Percentiles rank a stretch among this genome's conserved stretches.
phyloP scores from a whole-genome alignment of 2,113 vertebrate genomes.

The Furnarius figulus region DNA sequence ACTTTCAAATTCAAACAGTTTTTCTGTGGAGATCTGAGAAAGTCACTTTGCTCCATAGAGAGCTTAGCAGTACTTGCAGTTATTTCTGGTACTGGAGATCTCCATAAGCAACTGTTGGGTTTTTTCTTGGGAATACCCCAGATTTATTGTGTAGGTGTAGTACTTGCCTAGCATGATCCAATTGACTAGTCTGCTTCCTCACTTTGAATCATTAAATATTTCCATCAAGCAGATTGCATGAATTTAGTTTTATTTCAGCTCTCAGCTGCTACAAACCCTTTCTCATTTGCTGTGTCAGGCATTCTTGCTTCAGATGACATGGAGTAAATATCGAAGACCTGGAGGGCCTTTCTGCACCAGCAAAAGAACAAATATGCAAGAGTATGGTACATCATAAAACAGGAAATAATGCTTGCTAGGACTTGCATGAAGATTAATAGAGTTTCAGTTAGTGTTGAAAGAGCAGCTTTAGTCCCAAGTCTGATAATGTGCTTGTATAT shows the following conservation, averaged over 20 bases:
- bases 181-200: conserved; percentile 43
- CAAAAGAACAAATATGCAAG: rapidly evolving
- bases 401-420: conserved; percentile 46
- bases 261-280: not conserved
- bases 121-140: not conserved
- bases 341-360: not conserved
- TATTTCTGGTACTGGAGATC: not conserved
- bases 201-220: conserved; percentile 47
- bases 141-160: conserved; percentile 16
- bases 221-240: not conserved
- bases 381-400: not conserved
- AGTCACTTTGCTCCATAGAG: not conserved
- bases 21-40: not conserved
- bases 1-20: not conserved
- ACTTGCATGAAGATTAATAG: not conserved
- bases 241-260: not conserved
- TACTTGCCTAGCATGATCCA: not conserved
- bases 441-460: not conserved
- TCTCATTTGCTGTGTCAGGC: not conserved
- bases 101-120: not conserved
- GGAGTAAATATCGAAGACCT: not conserved
- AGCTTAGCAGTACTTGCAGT: rapidly evolving
- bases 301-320: not conserved
- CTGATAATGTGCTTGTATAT: not conserved
- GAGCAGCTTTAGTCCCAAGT: not conserved